A percentile compares a stretch with the other conserved stretches of the same genome.
These are phyloP conservation scores for Strongylocentrotus purpuratus DNA, from an alignment of 35 echinoderm and acorn worm species.

Conservation along the genomic window DNA sequence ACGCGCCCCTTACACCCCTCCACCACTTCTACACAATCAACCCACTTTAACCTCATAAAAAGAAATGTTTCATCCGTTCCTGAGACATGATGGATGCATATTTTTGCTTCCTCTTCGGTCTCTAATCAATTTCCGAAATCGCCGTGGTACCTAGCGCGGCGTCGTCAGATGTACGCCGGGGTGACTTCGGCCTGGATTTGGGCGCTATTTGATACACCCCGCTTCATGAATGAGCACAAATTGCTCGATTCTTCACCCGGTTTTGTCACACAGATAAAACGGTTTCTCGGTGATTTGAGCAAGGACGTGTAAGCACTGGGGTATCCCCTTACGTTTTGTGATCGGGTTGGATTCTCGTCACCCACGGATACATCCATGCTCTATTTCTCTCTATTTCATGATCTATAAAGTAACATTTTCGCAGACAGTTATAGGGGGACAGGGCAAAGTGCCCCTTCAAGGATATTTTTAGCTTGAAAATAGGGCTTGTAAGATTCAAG, in stretches of 20 bases:
- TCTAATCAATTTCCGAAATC: slow-evolving; percentile 4
- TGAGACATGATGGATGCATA: neutral
- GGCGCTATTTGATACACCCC: neutral
- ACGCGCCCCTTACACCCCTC: neutral
- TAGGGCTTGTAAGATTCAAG: too few species aligned
- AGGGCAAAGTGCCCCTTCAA: neutral
- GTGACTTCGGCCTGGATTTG: neutral
- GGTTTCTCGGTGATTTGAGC: neutral
- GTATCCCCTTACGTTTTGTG: neutral
- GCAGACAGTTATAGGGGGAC: neutral
- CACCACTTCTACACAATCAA: neutral
- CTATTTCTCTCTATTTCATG: neutral
- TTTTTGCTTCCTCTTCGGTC: neutral
- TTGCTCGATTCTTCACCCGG: neutral
- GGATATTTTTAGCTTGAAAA: too few species aligned
- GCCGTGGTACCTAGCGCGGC: neutral
- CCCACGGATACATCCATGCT: neutral
- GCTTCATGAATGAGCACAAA: neutral
- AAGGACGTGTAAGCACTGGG: neutral
- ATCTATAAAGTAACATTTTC: neutral
- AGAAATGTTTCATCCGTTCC: neutral
- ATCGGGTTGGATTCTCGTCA: neutral
- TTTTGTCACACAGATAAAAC: neutral
- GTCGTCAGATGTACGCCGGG: neutral
- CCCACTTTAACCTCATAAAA: neutral